phyloP scores from a whole-genome alignment of 2,888 invertebrate genomes.

The Agonopterix arenella region DNA sequence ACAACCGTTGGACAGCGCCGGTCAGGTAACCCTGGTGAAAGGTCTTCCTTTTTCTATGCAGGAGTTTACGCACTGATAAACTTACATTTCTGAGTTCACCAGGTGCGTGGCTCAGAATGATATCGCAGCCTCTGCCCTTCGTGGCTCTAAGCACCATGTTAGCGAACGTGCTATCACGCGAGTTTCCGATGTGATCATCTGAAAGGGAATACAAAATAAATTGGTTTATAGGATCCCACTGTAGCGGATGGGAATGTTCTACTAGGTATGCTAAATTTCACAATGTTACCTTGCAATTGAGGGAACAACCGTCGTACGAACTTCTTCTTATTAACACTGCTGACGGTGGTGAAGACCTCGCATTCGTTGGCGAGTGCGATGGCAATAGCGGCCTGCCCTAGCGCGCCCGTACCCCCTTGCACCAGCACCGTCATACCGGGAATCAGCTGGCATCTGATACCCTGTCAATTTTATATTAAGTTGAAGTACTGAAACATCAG shows the following conservation, averaged over 20 bases:
- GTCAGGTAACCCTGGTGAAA: too few species aligned
- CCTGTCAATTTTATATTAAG: background rate
- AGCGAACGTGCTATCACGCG: constrained; percentile 32
- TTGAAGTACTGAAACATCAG: too few species aligned
- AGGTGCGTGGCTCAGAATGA: constrained; percentile 33
- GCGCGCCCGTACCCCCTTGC: constrained; percentile 3
- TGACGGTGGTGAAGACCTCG: constrained; percentile 38
- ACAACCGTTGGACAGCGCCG: too few species aligned
- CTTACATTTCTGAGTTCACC: constrained; percentile 41
- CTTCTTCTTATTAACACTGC: constrained; percentile 26
- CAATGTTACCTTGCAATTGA: constrained; percentile 32
- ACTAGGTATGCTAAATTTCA: background rate
- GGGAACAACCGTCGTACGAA: constrained; percentile 34
- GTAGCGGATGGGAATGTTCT: background rate
- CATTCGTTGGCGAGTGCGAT: constrained; percentile 23
- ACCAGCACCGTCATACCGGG: constrained; percentile 4
- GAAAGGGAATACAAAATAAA: background rate
- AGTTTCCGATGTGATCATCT: constrained; percentile 37
- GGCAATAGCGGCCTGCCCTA: constrained; percentile 5
- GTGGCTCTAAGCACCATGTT: constrained; percentile 24
- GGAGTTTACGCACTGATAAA: too few species aligned
- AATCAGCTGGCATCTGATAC: background rate
- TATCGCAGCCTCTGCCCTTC: constrained; percentile 27
- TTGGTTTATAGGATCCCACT: background rate
- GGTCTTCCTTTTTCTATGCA: too few species aligned